A percentile compares a stretch with the other conserved stretches of the same genome.
Conservation (phyloP, 64 coral and sea anemone genomes). For the Cladopsammia gracilis region DNA sequence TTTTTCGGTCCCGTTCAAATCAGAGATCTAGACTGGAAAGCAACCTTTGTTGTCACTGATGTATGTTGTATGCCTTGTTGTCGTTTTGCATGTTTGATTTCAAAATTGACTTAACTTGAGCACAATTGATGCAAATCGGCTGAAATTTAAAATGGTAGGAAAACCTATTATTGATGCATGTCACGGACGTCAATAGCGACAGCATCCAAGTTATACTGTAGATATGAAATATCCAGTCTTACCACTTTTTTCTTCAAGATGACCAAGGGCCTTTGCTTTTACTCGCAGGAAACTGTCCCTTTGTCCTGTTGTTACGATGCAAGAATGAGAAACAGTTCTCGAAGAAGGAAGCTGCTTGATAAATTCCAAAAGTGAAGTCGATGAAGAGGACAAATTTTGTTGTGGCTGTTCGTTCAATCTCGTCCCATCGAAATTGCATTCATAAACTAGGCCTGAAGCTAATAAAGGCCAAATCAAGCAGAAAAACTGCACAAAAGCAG, state of each 20-base stretch:
- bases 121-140: no score
- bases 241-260: background rate
- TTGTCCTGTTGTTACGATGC: background rate
- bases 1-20: no score
- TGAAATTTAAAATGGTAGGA: no score
- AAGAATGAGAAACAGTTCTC: constrained; percentile 8
- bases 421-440: constrained; percentile 25
- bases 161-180: no score
- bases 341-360: background rate
- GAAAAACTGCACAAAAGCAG: background rate
- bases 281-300: constrained; percentile 8
- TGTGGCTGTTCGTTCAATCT: background rate
- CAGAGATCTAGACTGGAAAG: no score
- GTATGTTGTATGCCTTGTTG: no score
- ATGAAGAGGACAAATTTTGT: background rate
- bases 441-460: background rate
- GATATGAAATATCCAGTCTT: background rate
- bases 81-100: no score
- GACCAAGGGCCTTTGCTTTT: constrained; percentile 3
- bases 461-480: background rate
- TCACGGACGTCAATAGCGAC: no score
- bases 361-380: background rate
- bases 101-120: no score
- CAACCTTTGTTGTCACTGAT: no score
- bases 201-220: no score